These are phyloP conservation scores for Daktulosphaira vitifoliae DNA, from an alignment of 1,140 invertebrate genomes.

Conservation along the genomic window DNA sequence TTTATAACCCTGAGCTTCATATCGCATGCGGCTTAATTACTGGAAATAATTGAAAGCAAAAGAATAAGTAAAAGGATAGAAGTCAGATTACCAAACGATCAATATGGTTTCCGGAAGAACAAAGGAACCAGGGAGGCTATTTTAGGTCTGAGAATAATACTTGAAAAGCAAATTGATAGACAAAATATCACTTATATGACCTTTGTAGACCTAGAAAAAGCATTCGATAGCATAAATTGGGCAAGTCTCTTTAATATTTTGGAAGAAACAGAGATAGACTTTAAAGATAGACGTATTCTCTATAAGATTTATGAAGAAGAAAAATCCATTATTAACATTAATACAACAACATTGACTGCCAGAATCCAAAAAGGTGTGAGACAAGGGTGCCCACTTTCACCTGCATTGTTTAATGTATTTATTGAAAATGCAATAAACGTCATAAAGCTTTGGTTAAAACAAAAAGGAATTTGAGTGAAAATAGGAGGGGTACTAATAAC, in stretches of 20 bases:
- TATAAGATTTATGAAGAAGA: constrained; percentile 22
- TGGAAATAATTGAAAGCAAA: constrained; percentile 9
- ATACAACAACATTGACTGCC: neutral
- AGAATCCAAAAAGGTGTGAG: constrained; percentile 20
- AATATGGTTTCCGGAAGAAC: constrained; percentile 8
- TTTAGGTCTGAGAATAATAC: constrained; percentile 14
- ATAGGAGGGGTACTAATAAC: constrained; percentile 11
- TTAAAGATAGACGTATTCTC: constrained; percentile 1
- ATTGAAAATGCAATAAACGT: constrained; percentile 16
- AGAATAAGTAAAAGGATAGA: constrained; percentile 6
- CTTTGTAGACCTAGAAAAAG: constrained; percentile 9
- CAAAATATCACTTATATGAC: neutral
- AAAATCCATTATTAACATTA: neutral
- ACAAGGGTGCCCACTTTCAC: constrained; percentile 35
- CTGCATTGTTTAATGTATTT: constrained; percentile 26
- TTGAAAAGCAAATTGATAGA: constrained; percentile 13
- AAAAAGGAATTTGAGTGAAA: neutral
- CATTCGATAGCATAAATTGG: constrained; percentile 4
- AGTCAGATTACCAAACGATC: neutral
- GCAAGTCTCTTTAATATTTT: neutral
- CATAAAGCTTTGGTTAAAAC: constrained; percentile 10
- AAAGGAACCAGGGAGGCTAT: constrained; percentile 18
- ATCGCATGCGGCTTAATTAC: constrained; percentile 2
- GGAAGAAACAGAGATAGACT: constrained; percentile 9
- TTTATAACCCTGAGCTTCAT: neutral